These are phyloP conservation scores for Leptoteleia sp. DNA, from an alignment of 1,140 invertebrate species.

Conservation along the genomic window DNA sequence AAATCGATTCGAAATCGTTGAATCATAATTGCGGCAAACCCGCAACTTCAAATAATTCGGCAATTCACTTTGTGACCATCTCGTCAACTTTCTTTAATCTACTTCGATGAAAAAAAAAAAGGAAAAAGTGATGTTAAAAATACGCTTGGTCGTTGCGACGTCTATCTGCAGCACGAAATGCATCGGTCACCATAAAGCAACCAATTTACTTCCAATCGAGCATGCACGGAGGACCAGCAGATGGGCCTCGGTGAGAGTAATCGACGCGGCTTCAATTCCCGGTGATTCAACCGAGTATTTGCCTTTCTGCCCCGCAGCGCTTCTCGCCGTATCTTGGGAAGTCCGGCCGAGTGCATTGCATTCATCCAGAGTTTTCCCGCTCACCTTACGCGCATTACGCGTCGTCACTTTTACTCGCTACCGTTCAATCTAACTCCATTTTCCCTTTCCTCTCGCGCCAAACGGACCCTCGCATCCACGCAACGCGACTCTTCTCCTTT, in stretches of 20 bases:
- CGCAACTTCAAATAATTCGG: neutral
- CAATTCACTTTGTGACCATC: neutral
- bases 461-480: slow-evolving; percentile 7
- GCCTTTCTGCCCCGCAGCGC: slow-evolving; percentile 63
- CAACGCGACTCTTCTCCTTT: slow-evolving; percentile 7
- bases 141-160: too few species aligned
- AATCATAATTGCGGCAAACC: neutral
- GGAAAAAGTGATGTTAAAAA: too few species aligned
- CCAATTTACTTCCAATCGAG: too few species aligned
- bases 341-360: slow-evolving; percentile 46
- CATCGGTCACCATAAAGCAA: too few species aligned
- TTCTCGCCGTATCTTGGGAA: slow-evolving; percentile 49
- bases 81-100: slow-evolving; percentile 18
- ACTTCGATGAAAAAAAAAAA: slow-evolving; percentile 9
- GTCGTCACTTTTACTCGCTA: slow-evolving; percentile 65
- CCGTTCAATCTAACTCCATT: slow-evolving; percentile 42
- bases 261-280: slow-evolving; percentile 38
- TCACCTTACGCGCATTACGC: slow-evolving; percentile 62
- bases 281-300: slow-evolving; percentile 20
- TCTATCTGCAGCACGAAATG: too few species aligned
- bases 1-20: too few species aligned
- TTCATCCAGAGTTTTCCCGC: slow-evolving; percentile 40
- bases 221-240: too few species aligned
- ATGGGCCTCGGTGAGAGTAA: slow-evolving; percentile 52
- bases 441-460: slow-evolving; percentile 38